Evolutionary conservation across 2,888 invertebrate species (phyloP), one percentile per base, ranked within the genome.

Genomic region (Panzeria rudis): DNA sequence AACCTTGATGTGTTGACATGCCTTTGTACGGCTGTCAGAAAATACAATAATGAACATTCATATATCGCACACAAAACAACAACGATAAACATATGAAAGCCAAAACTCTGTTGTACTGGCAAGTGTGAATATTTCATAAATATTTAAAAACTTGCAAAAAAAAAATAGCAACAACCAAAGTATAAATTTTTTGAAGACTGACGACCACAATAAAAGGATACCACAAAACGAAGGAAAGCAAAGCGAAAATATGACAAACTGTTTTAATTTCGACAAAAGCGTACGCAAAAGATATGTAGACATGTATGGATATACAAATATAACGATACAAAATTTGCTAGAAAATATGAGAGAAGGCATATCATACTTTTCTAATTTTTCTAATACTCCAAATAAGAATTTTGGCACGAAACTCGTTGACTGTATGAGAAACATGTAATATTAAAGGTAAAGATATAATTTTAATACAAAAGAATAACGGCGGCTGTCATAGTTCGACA

Each of bases 1-100:
- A 86, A 87, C 87, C 87, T 87, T 87, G 86, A 86, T 73, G 84
- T 82, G 86, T 86, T 86, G 87, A 86, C 86, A 86, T 84, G 86
- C 71, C 72, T 84, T 78, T 85, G 85, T 86, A 83, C 23, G 76
- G 44, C 84, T 87, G 86, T 87, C 87, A 86, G 83, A 83, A 54
- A 71, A 75, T 32, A 84, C 73, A 73, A 84, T 73, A 68, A 68
- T 41, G 23, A 41, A 81, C 61, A 84, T 77, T 84, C 38, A 59
- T 59, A 35, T 29, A 47, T 15, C 29, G 23, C 13, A 54, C 32
- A 54, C 15, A 50, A 15, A 32, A 20, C 23, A 69, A 20, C 32
- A 59, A 0, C 0, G 15, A 59, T 15, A 52, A 69, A 50, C 54
- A 76, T 23, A 59, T 50, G 59, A 66, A 83, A 73, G 73, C 17